phyloP scores from a whole-genome alignment of 2,888 invertebrate species.

The Drosophila silvestris region DNA sequence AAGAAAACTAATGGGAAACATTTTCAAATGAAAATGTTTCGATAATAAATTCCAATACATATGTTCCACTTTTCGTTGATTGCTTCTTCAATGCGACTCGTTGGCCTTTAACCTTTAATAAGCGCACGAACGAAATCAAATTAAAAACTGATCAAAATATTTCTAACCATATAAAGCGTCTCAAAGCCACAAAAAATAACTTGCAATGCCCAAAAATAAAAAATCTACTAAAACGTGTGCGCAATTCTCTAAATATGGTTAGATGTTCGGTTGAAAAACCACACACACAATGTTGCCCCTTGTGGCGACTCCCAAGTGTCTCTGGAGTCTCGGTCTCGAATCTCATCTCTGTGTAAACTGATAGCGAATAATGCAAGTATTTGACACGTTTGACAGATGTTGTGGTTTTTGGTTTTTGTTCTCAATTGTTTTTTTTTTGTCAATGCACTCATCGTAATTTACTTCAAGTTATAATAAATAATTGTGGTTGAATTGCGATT shows the following conservation, averaged over 20 bases:
- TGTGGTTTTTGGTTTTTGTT: slow-evolving; percentile 40
- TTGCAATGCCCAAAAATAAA: slow-evolving; percentile 8
- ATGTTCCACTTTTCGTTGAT: slow-evolving; percentile 9
- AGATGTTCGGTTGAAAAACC: slow-evolving; percentile 38
- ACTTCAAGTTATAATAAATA: slow-evolving; percentile 28
- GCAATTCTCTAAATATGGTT: slow-evolving; percentile 47
- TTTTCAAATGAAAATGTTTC: not conserved
- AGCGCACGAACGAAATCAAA: slow-evolving; percentile 56
- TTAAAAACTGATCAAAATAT: slow-evolving; percentile 75
- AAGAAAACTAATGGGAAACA: not conserved
- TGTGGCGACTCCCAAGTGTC: slow-evolving; percentile 28
- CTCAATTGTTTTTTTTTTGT: not conserved
- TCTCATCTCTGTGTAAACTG: slow-evolving; percentile 59
- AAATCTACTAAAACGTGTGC: slow-evolving; percentile 22
- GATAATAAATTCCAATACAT: not conserved
- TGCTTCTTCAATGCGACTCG: slow-evolving; percentile 6
- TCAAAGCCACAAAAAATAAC: slow-evolving; percentile 38
- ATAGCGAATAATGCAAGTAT: slow-evolving; percentile 59
- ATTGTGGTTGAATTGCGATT: slow-evolving; percentile 29
- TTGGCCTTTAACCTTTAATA: slow-evolving; percentile 48
- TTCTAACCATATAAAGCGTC: slow-evolving; percentile 64
- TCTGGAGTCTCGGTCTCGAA: slow-evolving; percentile 39
- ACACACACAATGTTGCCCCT: slow-evolving; percentile 18
- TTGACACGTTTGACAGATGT: slow-evolving; percentile 66
- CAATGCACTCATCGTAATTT: slow-evolving; percentile 35